These are phyloP conservation scores for Pterocles gutturalis DNA, from an alignment of 2,113 vertebrate species.

Conservation along the genomic window DNA sequence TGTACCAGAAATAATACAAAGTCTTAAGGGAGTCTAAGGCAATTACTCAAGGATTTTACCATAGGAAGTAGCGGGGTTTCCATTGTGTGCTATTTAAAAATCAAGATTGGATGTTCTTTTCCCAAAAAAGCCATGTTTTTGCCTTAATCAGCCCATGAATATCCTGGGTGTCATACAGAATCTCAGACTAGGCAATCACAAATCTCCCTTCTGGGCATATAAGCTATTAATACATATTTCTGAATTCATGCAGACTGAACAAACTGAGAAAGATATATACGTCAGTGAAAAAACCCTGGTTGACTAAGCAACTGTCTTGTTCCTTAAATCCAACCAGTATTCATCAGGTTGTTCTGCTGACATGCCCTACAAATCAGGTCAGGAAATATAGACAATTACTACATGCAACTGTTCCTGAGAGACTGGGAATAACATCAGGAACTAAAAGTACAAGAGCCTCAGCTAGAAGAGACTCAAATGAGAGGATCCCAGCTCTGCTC, in stretches of 20 bases:
- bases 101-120: not conserved
- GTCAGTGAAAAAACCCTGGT: not conserved
- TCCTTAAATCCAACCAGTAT: not conserved
- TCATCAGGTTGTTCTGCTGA: not conserved
- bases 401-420: not conserved
- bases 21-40: not conserved
- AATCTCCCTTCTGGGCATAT: not conserved
- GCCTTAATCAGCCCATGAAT: not conserved
- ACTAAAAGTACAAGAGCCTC: not conserved
- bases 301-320: not conserved
- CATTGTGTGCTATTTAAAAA: not conserved
- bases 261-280: not conserved
- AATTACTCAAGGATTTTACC: not conserved
- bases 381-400: not conserved
- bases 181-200: not conserved
- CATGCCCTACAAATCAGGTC: not conserved
- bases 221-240: not conserved
- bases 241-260: not conserved
- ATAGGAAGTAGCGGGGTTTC: not conserved
- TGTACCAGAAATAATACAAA: not conserved
- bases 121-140: not conserved
- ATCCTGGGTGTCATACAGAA: not conserved
- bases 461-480: not conserved
- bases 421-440: conserved; percentile 8
- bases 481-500: not conserved